These are phyloP conservation scores for Callospermophilus lateralis DNA, from an alignment of 2,113 vertebrate species.

Conservation along the genomic window DNA sequence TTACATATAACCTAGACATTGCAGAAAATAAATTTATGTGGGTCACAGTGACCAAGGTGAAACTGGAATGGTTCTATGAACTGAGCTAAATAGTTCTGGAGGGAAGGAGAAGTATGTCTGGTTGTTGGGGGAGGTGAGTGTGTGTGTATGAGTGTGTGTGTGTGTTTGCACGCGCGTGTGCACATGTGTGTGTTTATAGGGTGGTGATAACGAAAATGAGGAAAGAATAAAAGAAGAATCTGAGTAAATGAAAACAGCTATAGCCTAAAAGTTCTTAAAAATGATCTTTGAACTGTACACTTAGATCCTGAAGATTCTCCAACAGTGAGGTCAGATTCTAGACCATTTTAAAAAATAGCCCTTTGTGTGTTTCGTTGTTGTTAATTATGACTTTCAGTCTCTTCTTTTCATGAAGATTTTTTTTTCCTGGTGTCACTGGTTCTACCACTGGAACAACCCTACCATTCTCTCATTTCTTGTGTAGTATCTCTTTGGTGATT, in stretches of 20 bases:
- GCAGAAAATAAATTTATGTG: conserved; percentile 11
- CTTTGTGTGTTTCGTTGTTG: neutral
- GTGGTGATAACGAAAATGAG: neutral
- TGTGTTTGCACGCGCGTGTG: neutral
- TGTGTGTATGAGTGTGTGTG: too few relatives aligned
- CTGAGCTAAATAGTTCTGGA: neutral
- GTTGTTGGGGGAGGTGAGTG: neutral
- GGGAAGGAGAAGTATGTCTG: neutral
- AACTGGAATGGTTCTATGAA: neutral
- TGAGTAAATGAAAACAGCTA: neutral
- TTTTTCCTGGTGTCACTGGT: neutral
- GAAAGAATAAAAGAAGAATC: conserved; percentile 38
- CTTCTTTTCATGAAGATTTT: neutral
- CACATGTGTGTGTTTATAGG: neutral
- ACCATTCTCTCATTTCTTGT: neutral
- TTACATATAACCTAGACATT: neutral
- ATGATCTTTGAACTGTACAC: neutral
- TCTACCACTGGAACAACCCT: neutral
- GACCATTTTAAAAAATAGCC: neutral
- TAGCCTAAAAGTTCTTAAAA: neutral
- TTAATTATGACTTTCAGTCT: neutral
- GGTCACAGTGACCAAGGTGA: neutral
- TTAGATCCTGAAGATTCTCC: neutral
- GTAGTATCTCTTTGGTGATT: conserved; percentile 10
- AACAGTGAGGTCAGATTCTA: neutral